phyloP scores from a whole-genome alignment of 2,797 vertebrate species.

The Tenualosa thibaudeaui region DNA sequence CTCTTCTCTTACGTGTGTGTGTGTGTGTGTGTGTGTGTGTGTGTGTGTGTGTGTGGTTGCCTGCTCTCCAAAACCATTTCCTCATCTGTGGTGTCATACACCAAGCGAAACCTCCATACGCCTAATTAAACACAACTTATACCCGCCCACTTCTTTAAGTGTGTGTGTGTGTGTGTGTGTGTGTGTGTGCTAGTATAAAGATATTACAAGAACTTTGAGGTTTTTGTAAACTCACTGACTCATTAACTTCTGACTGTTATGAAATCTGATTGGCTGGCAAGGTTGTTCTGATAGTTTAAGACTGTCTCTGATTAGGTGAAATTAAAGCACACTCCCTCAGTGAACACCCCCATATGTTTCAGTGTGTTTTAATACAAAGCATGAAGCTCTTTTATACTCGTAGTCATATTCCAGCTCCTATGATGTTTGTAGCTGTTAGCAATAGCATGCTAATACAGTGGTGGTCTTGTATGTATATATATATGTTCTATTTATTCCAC shows the following conservation, averaged over 20 bases:
- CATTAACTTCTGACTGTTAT: not conserved
- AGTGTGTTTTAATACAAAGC: too few species aligned
- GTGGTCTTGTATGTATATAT: too few species aligned
- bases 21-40: not conserved
- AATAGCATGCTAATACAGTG: too few species aligned
- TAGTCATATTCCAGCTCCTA: too few species aligned
- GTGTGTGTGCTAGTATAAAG: not conserved
- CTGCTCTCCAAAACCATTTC: not conserved
- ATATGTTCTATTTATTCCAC: too few species aligned
- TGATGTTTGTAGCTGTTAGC: too few species aligned
- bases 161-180: not conserved
- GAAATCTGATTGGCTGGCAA: not conserved
- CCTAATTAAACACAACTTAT: not conserved
- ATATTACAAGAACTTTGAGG: conserved; percentile 4
- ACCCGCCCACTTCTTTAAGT: not conserved
- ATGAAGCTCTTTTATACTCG: too few species aligned
- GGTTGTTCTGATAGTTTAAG: not conserved
- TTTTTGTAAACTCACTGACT: not conserved
- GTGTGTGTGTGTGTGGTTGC: not conserved
- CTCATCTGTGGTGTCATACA: not conserved
- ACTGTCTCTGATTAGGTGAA: not conserved
- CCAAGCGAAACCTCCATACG: not conserved
- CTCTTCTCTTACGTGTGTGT: not conserved
- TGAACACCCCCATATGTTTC: not conserved
- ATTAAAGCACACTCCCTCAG: not conserved